Percentiles rank a stretch among this genome's conserved stretches.
Conservation (phyloP, 2,113 vertebrate species). For the Tenrec ecaudatus region DNA sequence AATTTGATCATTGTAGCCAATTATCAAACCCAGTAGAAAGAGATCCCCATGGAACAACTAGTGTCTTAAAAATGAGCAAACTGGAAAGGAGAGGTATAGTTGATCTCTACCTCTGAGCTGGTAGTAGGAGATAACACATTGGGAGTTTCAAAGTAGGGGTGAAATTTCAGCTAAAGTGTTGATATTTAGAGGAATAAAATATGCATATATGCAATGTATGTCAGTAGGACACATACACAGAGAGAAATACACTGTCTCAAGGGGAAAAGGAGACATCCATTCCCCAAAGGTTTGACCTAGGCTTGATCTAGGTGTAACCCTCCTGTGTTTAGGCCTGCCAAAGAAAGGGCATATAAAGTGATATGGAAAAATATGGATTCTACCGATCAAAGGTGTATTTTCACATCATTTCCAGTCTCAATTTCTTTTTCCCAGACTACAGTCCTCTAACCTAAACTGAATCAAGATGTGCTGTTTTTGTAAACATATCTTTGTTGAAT, state of each 20-base stretch:
- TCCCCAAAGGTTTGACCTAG: not conserved
- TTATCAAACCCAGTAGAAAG: not conserved
- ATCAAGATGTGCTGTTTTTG: constrained; percentile 1
- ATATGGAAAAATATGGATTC: not conserved
- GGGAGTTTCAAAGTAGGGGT: not conserved
- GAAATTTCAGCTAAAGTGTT: not conserved
- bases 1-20: not conserved
- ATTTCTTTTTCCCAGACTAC: constrained; percentile 21
- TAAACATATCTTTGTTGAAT: constrained; percentile 35
- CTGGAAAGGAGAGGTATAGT: not conserved
- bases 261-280: not conserved
- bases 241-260: not conserved
- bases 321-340: not conserved
- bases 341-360: not conserved
- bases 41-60: not conserved
- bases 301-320: not conserved
- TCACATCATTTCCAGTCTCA: not conserved
- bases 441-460: not conserved
- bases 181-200: not conserved
- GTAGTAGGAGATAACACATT: not conserved
- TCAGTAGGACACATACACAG: not conserved
- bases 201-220: not conserved
- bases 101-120: not conserved
- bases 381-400: not conserved
- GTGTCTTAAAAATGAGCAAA: not conserved